phyloP scores from a whole-genome alignment of 2,888 invertebrate genomes.

The Lasioglossum calceatum region DNA sequence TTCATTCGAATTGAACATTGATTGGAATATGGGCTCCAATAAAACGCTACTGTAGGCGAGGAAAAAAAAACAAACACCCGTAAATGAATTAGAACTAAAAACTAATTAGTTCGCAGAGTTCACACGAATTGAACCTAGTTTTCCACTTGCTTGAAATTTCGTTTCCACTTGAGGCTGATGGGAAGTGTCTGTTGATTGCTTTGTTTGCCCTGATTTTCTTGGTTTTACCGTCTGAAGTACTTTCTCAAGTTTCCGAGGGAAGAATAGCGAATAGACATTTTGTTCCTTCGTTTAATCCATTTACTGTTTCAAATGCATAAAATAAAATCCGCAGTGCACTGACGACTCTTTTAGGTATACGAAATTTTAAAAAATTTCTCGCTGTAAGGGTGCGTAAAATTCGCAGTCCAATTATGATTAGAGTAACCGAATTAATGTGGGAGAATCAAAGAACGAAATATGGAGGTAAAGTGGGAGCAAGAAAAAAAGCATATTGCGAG shows the following conservation, averaged over 20 bases:
- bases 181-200: constrained; percentile 5
- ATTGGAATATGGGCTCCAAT: background rate
- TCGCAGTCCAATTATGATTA: background rate
- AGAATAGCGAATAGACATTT: background rate
- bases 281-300: background rate
- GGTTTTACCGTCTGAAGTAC: background rate
- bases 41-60: background rate
- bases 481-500: background rate
- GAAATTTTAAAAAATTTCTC: background rate
- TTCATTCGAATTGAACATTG: background rate
- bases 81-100: background rate
- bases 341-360: accelerated
- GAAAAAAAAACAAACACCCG: background rate
- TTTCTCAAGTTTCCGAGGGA: background rate
- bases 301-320: background rate
- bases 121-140: background rate
- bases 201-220: background rate
- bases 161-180: background rate
- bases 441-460: background rate
- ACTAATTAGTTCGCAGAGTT: background rate
- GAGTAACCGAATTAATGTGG: background rate
- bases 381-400: background rate
- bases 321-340: background rate
- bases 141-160: background rate
- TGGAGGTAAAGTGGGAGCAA: background rate